phyloP scores from a whole-genome alignment of 2,888 invertebrate species.

The Epinotia bilunana region DNA sequence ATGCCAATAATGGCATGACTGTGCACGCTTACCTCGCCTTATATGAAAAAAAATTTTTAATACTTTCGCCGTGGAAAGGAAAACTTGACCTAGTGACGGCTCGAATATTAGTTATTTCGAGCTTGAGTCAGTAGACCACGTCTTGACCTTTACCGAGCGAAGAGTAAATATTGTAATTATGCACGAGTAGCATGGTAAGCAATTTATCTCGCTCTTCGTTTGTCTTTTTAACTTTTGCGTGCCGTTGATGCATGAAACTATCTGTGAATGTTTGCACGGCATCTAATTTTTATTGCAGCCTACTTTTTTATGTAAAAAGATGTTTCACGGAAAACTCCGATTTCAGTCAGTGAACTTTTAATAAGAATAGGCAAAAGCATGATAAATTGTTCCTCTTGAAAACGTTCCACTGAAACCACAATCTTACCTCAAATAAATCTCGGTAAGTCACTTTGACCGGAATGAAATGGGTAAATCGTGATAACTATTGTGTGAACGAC shows the following conservation, averaged over 20 bases:
- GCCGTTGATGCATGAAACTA: constrained; percentile 16
- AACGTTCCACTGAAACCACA: constrained; percentile 35
- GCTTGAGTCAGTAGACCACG: constrained; percentile 63
- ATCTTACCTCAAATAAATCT: constrained; percentile 38
- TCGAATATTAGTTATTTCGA: constrained; percentile 51
- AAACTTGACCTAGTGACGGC: constrained; percentile 62
- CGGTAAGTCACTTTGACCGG: constrained; percentile 27
- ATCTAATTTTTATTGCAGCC: neutral
- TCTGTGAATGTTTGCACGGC: neutral
- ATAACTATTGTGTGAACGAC: constrained; percentile 41
- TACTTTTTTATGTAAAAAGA: neutral
- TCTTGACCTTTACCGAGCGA: constrained; percentile 60
- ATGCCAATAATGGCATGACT: constrained; percentile 73
- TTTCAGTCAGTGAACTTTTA: constrained; percentile 3
- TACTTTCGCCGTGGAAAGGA: constrained; percentile 72
- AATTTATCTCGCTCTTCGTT: constrained; percentile 26
- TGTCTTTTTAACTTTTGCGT: constrained; percentile 14
- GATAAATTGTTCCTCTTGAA: constrained; percentile 15
- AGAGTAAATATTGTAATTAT: constrained; percentile 39
- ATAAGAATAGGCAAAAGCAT: neutral
- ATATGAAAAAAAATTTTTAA: constrained; percentile 64
- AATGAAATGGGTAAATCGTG: constrained; percentile 44
- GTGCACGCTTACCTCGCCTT: constrained; percentile 66
- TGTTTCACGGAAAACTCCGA: neutral
- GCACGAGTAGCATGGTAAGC: constrained; percentile 21